Conservation (phyloP, 1,140 invertebrate species). For the Tribolium castaneum region DNA sequence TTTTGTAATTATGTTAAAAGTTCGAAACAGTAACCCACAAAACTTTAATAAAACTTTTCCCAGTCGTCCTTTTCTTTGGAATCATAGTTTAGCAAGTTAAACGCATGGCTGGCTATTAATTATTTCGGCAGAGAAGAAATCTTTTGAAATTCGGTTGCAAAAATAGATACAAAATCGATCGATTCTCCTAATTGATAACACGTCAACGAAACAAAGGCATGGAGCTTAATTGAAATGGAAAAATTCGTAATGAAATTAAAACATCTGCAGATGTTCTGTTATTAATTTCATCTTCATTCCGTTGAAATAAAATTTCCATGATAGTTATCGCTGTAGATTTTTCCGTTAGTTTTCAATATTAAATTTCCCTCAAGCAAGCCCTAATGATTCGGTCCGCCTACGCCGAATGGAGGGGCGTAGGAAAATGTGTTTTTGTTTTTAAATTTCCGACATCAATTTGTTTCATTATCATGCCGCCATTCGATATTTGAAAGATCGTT, state of each 20-base stretch:
- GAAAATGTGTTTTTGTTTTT: slow-evolving; percentile 12
- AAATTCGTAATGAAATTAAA: slow-evolving; percentile 21
- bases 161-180: not conserved
- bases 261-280: slow-evolving; percentile 1
- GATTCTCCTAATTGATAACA: not conserved
- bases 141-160: not conserved
- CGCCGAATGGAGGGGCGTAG: not conserved
- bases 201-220: slow-evolving; percentile 5
- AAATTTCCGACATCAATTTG: not conserved
- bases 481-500: slow-evolving; percentile 5
- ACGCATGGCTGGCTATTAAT: not conserved
- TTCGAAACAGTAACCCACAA: not conserved
- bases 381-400: not conserved
- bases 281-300: not conserved
- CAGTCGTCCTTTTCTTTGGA: not conserved
- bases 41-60: not conserved
- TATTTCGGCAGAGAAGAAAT: not conserved
- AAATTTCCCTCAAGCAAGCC: not conserved
- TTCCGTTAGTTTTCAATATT: not conserved
- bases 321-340: not conserved
- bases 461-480: not conserved
- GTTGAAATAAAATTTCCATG: not conserved
- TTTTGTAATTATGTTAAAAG: not conserved
- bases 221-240: not conserved
- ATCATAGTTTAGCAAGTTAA: not conserved